Base-by-base conservation (phyloP, 2,888 invertebrate genomes). In the Coecobrya sp. region DNA sequence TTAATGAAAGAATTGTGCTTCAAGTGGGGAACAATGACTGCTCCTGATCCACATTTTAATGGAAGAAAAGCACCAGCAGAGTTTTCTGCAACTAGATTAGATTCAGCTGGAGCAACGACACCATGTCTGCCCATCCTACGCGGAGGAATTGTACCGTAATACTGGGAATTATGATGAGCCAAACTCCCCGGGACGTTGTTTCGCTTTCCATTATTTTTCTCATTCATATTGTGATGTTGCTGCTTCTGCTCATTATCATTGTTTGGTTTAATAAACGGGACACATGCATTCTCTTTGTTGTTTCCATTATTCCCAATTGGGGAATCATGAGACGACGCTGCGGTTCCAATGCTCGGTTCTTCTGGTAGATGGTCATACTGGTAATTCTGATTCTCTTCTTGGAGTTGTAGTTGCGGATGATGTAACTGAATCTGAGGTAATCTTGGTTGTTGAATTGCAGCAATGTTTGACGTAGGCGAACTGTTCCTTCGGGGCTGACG, bases 131-230 rank as follows among this genome's bases (percentile, higher is more conserved):
- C 86, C 19, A 90, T 36, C 45, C 91, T 79, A 70, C 91, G 91
- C 30, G 91, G 91, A 59, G 91, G 81, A 81, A 91, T 91, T 42
- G 91, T 86, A 25, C 91, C 91, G 30, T 91, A 91, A 91, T 91
- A 91, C 91, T 91, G 91, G 25, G 91, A 91, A 87, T 86, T 91
- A 27, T 91, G 91, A 81, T 91, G 90, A 79, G 90, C 90, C 86
- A 91, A 86, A 52, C 90, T 91, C 76, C 86, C 90, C 62, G 90
- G 86, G 65, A 86, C 86, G 49, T 86, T 91, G 22, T 79, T 76
- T 52, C 90, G 76, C 52, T 36, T 81, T 59, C 81, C 81, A 55
- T 73, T 73, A 36, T 30, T 73, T 42, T 73, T 42, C 45, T 11
- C 42, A 25, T 89, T 89, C 82, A 85, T 45, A 42, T 68, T 73